Evolutionary conservation across 2,113 vertebrate species (phyloP), one percentile per base, ranked within the genome.

Genomic region (Salvelinus alpinus): DNA sequence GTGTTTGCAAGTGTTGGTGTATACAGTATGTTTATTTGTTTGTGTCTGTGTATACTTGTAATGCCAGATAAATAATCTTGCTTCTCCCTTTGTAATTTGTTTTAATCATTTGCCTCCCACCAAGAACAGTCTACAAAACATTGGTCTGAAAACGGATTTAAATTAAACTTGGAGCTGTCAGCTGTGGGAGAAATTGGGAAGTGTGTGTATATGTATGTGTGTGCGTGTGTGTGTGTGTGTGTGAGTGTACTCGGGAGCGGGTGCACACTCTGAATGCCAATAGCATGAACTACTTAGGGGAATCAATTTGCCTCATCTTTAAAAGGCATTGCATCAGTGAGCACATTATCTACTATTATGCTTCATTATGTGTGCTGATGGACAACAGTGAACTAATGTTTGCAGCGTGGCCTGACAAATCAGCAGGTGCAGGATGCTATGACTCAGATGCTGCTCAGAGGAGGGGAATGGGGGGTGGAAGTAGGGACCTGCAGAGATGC

Each of bases 331-430:
- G 86, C 83, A 81, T 89, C 83, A 85, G 77, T 86, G 79, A 85
- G 78, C 86, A 89, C 85, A 88, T 90, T 71, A 90, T 87, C 38
- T 44, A 9, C 38, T 44, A 44, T 44, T 44, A 44, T 9, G 9
- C 38, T 44, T 44, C 80, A 89, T 92, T 90, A 90, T 87, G 81
- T 82, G 76, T 76, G 67, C 84, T 82, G 87, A 90, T 88, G 83
- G 84, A 86, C 85, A 83, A 75, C 68, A 64, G 38, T 5, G 70
- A 68, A 80, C 75, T 78, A 85, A 84, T 85, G 22, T 79, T 83
- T 78, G 79, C 74, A 60, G 75, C 44, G 70, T 64, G 38, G 16
- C 68, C 64, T 73, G 47, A 69, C 79, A 79, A 59, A 79, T 54
- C 34, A 44, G 44, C 16, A 71, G 65, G 16, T 70, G 34, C 68